These are phyloP conservation scores for Rhysida immarginata DNA, from an alignment of 1,140 invertebrate genomes.

Conservation along the genomic window DNA sequence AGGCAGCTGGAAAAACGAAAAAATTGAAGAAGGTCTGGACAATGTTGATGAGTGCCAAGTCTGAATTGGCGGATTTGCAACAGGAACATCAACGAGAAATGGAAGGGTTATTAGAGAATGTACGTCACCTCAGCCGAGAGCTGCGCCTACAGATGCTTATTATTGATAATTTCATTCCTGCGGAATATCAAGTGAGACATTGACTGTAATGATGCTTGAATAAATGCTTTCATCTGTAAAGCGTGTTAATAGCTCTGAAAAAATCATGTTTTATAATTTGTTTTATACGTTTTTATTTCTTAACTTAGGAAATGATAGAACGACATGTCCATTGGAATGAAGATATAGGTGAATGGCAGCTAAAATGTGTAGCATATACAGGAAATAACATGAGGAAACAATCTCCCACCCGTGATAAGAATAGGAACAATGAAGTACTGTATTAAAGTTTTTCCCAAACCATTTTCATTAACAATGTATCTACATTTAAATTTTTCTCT, in stretches of 20 bases:
- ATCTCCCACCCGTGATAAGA: conserved; percentile 11
- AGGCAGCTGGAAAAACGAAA: conserved; percentile 76
- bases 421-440: conserved; percentile 16
- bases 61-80: conserved; percentile 72
- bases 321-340: conserved; percentile 92
- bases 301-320: conserved; percentile 64
- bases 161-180: conserved; percentile 77
- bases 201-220: too few relatives aligned
- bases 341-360: conserved; percentile 95
- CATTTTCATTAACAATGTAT: too few relatives aligned
- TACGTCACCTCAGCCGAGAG: conserved; percentile 73
- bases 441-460: too few relatives aligned
- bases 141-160: conserved; percentile 73
- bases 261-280: too few relatives aligned
- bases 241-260: too few relatives aligned
- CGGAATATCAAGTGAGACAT: conserved; percentile 53
- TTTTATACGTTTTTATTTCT: not conserved
- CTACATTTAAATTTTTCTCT: too few relatives aligned
- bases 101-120: conserved; percentile 84
- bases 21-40: conserved; percentile 80
- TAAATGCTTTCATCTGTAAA: too few relatives aligned
- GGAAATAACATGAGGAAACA: conserved; percentile 92
- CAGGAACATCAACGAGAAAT: conserved; percentile 92
- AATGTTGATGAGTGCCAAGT: conserved; percentile 62
- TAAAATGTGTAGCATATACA: conserved; percentile 94